A percentile compares a stretch with the other conserved stretches of the same genome.
Conservation (phyloP, 2,888 invertebrate species). For the Drosophila macrospina region DNA sequence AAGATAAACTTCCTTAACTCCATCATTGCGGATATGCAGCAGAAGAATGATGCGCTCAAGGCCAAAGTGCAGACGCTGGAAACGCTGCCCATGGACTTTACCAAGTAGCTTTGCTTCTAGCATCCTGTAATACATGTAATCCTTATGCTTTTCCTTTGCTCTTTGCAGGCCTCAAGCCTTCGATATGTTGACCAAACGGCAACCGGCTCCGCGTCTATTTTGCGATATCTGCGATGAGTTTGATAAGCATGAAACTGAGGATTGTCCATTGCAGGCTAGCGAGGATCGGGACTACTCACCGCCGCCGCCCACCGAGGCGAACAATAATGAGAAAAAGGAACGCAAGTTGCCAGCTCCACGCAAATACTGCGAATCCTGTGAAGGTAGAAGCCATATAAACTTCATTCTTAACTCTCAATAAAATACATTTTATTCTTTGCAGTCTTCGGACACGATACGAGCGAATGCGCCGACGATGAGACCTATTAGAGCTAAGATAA, state of each 20-base stretch:
- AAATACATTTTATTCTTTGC: constrained; percentile 17
- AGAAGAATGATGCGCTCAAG: constrained; percentile 94
- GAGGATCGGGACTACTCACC: constrained; percentile 86
- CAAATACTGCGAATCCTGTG: constrained; percentile 97
- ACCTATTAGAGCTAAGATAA: constrained; percentile 61
- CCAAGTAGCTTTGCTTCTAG: constrained; percentile 85
- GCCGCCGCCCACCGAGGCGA: constrained; percentile 61
- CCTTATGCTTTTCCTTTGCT: neutral
- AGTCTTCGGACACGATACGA: constrained; percentile 96
- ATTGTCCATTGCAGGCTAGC: constrained; percentile 94
- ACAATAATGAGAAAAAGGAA: constrained; percentile 78
- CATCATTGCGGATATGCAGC: constrained; percentile 98
- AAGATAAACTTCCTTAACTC: constrained; percentile 97
- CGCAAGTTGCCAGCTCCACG: constrained; percentile 86
- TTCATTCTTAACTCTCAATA: too few relatives aligned
- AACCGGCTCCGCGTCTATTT: constrained; percentile 92
- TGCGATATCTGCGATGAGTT: constrained; percentile 99
- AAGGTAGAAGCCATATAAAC: constrained; percentile 86
- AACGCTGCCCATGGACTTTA: constrained; percentile 83
- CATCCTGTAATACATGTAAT: too few relatives aligned
- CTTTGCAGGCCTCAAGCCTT: constrained; percentile 86
- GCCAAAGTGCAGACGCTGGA: constrained; percentile 92
- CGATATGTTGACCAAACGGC: constrained; percentile 85
- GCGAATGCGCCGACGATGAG: constrained; percentile 92
- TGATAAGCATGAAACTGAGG: constrained; percentile 98